These are phyloP conservation scores for Oceanodroma tethys DNA, from an alignment of 2,113 vertebrate species.

Conservation along the genomic window DNA sequence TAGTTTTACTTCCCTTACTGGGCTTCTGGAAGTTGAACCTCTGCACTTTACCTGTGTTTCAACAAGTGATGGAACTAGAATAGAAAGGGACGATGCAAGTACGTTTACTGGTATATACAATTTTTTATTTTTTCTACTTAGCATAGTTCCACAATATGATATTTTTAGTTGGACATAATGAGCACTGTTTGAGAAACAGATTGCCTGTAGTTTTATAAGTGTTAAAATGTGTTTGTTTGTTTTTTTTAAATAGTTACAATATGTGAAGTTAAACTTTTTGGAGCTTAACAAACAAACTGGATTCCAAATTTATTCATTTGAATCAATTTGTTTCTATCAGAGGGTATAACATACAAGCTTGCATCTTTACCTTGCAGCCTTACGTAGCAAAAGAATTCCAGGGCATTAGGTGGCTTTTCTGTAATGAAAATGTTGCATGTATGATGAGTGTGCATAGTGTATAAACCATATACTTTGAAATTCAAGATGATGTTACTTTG, in stretches of 20 bases:
- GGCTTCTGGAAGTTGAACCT: constrained; percentile 96
- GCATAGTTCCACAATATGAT: neutral
- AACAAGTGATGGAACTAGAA: constrained; percentile 97
- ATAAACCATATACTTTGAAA: neutral
- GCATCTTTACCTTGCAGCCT: neutral
- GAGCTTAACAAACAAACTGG: neutral
- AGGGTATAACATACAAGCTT: neutral
- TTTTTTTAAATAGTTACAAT: neutral
- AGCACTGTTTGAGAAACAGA: neutral
- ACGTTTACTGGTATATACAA: constrained; percentile 94
- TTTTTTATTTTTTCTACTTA: constrained; percentile 65
- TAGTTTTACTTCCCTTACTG: constrained; percentile 97
- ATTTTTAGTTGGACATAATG: neutral
- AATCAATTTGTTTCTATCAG: neutral
- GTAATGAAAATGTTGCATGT: neutral
- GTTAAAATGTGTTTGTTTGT: neutral
- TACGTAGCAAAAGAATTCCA: neutral
- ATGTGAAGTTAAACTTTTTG: neutral
- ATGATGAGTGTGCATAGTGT: neutral
- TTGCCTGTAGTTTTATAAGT: neutral
- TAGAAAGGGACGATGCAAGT: constrained; percentile 99
- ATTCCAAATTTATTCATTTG: neutral
- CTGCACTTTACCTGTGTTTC: constrained; percentile 98
- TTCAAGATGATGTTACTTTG: neutral
- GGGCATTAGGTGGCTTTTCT: neutral